A percentile compares a stretch with the other conserved stretches of the same genome.
These are phyloP conservation scores for Gymnogyps californianus DNA, from an alignment of 2,113 vertebrate genomes.

Conservation along the genomic window DNA sequence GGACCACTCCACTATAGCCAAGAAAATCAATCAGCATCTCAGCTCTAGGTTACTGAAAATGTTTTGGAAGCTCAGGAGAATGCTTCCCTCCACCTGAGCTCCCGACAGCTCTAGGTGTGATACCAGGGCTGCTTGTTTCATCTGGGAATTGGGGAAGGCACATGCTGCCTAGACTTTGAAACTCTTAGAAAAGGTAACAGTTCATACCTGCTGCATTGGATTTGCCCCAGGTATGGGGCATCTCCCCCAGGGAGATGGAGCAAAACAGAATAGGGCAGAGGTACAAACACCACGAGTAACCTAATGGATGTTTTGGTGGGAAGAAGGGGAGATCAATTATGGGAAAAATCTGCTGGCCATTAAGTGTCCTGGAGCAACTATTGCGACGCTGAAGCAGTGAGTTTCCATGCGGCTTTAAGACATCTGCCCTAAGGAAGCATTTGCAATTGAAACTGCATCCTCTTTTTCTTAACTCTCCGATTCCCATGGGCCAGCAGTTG, in stretches of 20 bases:
- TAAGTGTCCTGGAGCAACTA: background rate
- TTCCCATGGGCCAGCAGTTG: slow-evolving; percentile 1
- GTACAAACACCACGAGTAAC: background rate
- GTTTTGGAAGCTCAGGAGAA: background rate
- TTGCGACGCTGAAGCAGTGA: background rate
- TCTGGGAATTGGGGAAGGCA: background rate
- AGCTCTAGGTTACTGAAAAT: background rate
- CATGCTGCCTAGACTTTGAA: background rate
- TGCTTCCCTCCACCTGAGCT: background rate
- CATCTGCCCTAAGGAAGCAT: slow-evolving; percentile 14
- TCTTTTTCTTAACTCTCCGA: background rate
- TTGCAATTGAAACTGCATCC: background rate
- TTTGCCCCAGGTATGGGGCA: background rate
- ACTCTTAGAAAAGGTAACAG: background rate
- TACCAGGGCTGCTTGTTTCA: background rate
- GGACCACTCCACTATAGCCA: background rate
- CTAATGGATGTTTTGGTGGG: background rate
- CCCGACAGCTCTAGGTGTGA: background rate
- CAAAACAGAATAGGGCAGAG: background rate
- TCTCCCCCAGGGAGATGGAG: background rate
- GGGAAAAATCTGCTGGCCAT: background rate
- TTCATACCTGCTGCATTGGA: background rate
- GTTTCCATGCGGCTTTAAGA: slow-evolving; percentile 6
- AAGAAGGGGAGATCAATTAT: background rate
- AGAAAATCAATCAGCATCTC: background rate